Evolutionary conservation across 2,888 invertebrate genomes (phyloP), one percentile per base, ranked within the genome.

Genomic region (Agrochola lychnidis): DNA sequence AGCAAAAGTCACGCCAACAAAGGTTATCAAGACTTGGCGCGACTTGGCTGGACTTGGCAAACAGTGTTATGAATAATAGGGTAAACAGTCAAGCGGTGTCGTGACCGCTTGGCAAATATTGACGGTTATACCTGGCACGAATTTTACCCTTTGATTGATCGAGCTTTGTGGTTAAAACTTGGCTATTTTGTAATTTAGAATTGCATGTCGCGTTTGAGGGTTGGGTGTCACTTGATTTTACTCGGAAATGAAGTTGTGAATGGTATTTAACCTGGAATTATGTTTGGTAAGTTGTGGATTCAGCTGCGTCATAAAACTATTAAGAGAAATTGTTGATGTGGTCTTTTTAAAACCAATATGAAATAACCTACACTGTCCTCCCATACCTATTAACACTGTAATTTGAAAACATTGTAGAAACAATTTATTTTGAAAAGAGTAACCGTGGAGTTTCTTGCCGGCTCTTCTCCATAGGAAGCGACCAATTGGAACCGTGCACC

Each of bases 101-200:
- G 89, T 91, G 88, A 88, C 89, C 90, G 89, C 89, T 89, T 77
- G 88, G 94, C 92, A 93, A 96, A 96, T 96, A 96, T 96, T 96
- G 93, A 94, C 94, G 85, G 87, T 84, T 82, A 89, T 91, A 91
- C 90, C 92, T 89, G 89, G 89, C 93, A 93, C 93, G 93, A 93
- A 93, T 93, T 92, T 91, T 90, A 92, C 93, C 94, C 94, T 95
- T 94, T 96, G 96, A 96, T 96, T 96, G 96, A 96, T 96, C 93
- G 94, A 87, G 90, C 90, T 87, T 90, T 92, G 91, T 92, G 90
- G 86, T 91, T 87, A 89, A 79, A 90, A 86, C 80, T 83, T 88
- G 85, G 78, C 84, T 78, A 73, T 85, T 87, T 90, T 87, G 76
- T 79, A 70, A 79, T 81, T 87, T 81, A 68, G 57, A 79, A 86